Evolutionary conservation across 2,113 vertebrate genomes (phyloP).

Genomic region (Corythaeola cristata): DNA sequence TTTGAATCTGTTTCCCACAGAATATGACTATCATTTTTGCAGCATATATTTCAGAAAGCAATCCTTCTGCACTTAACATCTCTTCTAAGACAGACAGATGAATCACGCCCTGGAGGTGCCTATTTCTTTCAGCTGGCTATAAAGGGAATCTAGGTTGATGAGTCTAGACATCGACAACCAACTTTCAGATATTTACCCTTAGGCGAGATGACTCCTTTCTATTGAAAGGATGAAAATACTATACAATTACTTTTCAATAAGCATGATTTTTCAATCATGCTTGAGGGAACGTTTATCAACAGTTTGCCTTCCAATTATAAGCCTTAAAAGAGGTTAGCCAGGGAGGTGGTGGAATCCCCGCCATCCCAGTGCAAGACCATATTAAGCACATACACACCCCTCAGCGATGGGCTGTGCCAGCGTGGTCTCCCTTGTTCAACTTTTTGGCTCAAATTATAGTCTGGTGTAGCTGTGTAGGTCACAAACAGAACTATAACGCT

Average conservation of each 20-base stretch:
- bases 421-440: neutral
- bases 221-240: conserved; percentile 39
- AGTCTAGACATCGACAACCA: conserved; percentile 66
- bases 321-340: neutral
- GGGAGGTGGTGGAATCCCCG: neutral
- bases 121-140: conserved; percentile 57
- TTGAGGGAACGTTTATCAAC: conserved; percentile 37
- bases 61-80: conserved; percentile 17
- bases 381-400: neutral
- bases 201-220: conserved; percentile 40
- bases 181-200: conserved; percentile 40
- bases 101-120: conserved; percentile 66
- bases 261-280: neutral
- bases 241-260: conserved; percentile 43
- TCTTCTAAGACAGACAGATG: conserved; percentile 54
- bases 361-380: neutral
- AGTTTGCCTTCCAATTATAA: conserved; percentile 17
- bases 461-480: neutral
- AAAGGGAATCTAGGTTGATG: conserved; percentile 69
- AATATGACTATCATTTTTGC: neutral
- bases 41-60: conserved; percentile 24
- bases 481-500: neutral
- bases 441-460: neutral
- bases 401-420: neutral
- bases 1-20: neutral